Evolutionary conservation across 2,113 vertebrate genomes (phyloP), one percentile per base, ranked within the genome.

Genomic region (Pithys albifrons): DNA sequence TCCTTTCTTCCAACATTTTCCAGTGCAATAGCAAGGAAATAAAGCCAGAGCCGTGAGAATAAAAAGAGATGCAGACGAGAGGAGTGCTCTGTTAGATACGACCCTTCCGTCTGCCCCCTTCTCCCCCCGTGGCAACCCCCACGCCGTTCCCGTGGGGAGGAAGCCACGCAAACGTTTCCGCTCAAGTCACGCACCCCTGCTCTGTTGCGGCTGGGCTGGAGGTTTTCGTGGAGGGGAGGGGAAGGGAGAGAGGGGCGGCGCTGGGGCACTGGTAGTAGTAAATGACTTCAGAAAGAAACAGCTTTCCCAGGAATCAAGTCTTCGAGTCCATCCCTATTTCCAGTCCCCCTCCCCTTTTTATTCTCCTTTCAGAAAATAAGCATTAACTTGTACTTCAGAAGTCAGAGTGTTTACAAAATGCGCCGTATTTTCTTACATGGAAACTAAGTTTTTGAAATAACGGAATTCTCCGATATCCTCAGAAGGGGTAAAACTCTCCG

Each of bases 401-500:
- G 43, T 61, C 82, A 28, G 61, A 70, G 89, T 81, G 91, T 95
- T 70, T 95, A 82, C 39, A 70, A 94, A 96, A 89, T 39, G 29
- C 11, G 8, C 39, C 14, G 57, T 74, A 10, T 51, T 67, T 82
- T 64, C 76, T 67, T 39, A 29, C 29, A 71, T 12, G 48, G 74
- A 91, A 95, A 95, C 73, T 48, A 85, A 93, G 49, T 57, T 78
- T 82, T 93, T 46, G 88, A 90, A 94, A 94, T 83, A 89, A 87
- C 67, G 91, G 75, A 67, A 94, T 95, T 96, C 91, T 84, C 39
- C 20, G 43, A 28, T 58, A 80, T 18, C 45, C 67, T 65, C 70
- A 45, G 46, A 80, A 80, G 74, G 64, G 33, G 48, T 65, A 93
- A 94, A 79, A 11, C 43, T 73, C 74, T 89, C 51, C 29, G 10